phyloP scores from a whole-genome alignment of 2,113 vertebrate genomes.

The Planiliza haematocheilus region DNA sequence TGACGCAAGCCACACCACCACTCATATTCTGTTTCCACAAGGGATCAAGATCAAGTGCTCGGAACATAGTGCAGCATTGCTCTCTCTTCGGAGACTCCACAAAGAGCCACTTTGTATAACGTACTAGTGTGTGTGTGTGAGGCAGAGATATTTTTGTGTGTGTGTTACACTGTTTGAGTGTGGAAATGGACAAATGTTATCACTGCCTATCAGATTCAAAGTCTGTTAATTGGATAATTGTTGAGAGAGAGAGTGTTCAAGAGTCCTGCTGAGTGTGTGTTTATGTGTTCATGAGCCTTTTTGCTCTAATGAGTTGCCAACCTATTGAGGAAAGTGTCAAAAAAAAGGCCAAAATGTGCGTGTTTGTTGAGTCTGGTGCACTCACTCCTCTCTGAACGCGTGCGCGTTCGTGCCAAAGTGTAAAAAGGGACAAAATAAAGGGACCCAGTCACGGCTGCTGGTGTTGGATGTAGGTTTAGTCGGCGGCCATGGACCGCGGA shows the following conservation, averaged over 20 bases:
- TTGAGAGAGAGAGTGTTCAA: slow-evolving; percentile 31
- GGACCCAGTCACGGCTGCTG: slow-evolving; percentile 39
- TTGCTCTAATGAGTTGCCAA: slow-evolving; percentile 54
- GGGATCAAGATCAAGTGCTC: slow-evolving; percentile 34
- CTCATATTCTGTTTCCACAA: not conserved
- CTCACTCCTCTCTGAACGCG: slow-evolving; percentile 19
- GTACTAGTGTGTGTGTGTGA: not conserved
- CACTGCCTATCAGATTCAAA: slow-evolving; percentile 51
- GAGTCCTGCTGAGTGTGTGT: slow-evolving; percentile 15
- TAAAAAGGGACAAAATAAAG: slow-evolving; percentile 54
- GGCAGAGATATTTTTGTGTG: not conserved
- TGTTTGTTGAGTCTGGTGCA: slow-evolving; percentile 27
- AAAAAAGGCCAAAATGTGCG: slow-evolving; percentile 46
- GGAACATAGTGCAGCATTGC: slow-evolving; percentile 53
- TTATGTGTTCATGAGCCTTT: slow-evolving; percentile 2
- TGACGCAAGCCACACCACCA: not conserved
- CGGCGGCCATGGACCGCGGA: slow-evolving; percentile 1
- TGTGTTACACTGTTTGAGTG: slow-evolving; percentile 30
- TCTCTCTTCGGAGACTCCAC: slow-evolving; percentile 51
- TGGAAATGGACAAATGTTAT: slow-evolving; percentile 52
- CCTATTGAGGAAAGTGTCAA: slow-evolving; percentile 55
- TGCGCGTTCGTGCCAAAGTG: slow-evolving; percentile 33
- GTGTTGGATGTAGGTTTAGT: slow-evolving; percentile 34
- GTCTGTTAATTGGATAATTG: slow-evolving; percentile 60
- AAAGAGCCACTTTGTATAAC: slow-evolving; percentile 51